Evolutionary conservation across 2,797 vertebrate genomes (phyloP).

Genomic region (Apogon talboti): DNA sequence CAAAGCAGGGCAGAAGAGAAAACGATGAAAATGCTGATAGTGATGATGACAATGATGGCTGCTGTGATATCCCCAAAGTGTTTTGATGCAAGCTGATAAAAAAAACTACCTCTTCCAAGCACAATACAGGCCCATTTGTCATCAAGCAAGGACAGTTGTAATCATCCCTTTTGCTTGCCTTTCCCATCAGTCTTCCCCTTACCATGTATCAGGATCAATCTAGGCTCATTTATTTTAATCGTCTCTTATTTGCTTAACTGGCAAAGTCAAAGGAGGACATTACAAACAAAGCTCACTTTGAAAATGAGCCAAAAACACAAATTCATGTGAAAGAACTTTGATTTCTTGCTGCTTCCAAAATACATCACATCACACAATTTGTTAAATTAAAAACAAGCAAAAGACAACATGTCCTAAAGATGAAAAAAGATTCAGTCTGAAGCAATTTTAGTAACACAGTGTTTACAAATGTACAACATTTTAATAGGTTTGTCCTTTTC

Average conservation of each 20-base stretch:
- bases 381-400: background rate
- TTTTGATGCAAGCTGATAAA: slow-evolving; percentile 85
- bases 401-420: too few relatives aligned
- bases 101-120: slow-evolving; percentile 80
- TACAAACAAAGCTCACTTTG: slow-evolving; percentile 65
- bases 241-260: slow-evolving; percentile 83
- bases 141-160: slow-evolving; percentile 85
- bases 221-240: slow-evolving; percentile 89
- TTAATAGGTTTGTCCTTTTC: too few relatives aligned
- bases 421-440: too few relatives aligned
- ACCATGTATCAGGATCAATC: slow-evolving; percentile 86
- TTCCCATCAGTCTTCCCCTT: slow-evolving; percentile 84
- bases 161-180: slow-evolving; percentile 83
- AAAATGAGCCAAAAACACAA: slow-evolving; percentile 59
- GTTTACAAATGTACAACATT: too few relatives aligned
- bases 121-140: slow-evolving; percentile 85
- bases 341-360: background rate
- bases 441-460: too few relatives aligned
- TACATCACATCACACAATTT: background rate
- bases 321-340: slow-evolving; percentile 4
- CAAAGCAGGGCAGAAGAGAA: slow-evolving; percentile 38
- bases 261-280: slow-evolving; percentile 83
- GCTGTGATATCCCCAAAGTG: slow-evolving; percentile 75
- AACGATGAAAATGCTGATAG: slow-evolving; percentile 57
- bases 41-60: slow-evolving; percentile 61